A percentile compares a stretch with the other conserved stretches of the same genome.
Conservation (phyloP, 2,888 invertebrate species). For the Lithophane socia region DNA sequence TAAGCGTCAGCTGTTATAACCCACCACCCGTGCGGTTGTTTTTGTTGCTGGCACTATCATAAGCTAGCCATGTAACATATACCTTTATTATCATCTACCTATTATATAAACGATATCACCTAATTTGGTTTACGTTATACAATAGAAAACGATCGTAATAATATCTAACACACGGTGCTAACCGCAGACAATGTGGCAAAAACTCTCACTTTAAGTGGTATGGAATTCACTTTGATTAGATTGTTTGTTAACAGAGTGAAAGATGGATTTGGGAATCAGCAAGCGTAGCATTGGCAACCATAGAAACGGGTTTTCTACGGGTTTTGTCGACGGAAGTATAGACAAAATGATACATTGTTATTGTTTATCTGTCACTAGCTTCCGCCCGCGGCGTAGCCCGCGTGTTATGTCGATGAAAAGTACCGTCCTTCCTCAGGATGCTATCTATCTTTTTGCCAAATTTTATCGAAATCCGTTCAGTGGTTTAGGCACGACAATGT, state of each 20-base stretch:
- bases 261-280: neutral
- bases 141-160: constrained; percentile 30
- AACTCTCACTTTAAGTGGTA: constrained; percentile 36
- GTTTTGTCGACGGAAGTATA: too few relatives aligned
- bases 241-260: neutral
- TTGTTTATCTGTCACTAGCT: too few relatives aligned
- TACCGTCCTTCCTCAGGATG: too few relatives aligned
- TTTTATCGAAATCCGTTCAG: too few relatives aligned
- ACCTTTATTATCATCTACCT: neutral
- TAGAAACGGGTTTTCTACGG: too few relatives aligned
- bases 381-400: too few relatives aligned
- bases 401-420: too few relatives aligned
- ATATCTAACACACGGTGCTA: constrained; percentile 23
- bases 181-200: constrained; percentile 39
- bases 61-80: neutral
- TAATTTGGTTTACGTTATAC: neutral
- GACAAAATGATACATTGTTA: too few relatives aligned
- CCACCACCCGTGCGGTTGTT: neutral
- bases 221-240: neutral
- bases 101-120: constrained; percentile 15
- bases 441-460: too few relatives aligned
- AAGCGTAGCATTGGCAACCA: too few relatives aligned
- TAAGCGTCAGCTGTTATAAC: neutral
- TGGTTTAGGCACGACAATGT: too few relatives aligned
- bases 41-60: neutral